Conservation (phyloP, 2,113 vertebrate species). For the Cheirogaleus medius region DNA sequence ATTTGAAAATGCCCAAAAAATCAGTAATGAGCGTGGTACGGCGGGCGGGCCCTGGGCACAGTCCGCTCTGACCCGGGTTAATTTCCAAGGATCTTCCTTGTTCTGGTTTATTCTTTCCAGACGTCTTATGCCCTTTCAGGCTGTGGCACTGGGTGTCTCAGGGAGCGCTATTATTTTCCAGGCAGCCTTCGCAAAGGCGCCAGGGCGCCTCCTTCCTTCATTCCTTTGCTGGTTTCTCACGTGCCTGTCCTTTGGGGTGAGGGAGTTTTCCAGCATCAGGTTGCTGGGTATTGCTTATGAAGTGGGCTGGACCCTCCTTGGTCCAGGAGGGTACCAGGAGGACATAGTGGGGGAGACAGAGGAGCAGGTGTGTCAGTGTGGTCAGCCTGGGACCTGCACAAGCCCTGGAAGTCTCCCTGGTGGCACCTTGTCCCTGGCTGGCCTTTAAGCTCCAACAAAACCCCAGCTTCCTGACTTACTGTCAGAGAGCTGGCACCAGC, state of each 20-base stretch:
- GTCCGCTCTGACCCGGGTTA: neutral
- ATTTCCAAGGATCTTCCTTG: neutral
- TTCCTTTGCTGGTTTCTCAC: too few relatives aligned
- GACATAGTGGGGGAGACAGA: neutral
- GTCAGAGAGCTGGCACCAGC: too few relatives aligned
- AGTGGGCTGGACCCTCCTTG: too few relatives aligned
- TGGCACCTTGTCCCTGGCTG: neutral
- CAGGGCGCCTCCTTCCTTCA: too few relatives aligned
- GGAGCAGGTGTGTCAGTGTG: rapidly evolving
- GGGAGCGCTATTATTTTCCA: rapidly evolving
- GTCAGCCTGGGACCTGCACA: rapidly evolving
- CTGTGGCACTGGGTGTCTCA: rapidly evolving
- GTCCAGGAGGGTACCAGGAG: neutral
- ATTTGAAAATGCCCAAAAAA: neutral
- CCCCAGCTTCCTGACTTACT: neutral
- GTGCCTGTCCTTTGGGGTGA: neutral
- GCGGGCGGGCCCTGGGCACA: too few relatives aligned
- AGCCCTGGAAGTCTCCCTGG: neutral
- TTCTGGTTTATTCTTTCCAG: neutral
- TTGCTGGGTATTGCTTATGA: neutral
- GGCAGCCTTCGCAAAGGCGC: rapidly evolving
- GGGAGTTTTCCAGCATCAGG: neutral
- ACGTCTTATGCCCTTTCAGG: rapidly evolving
- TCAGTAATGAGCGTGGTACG: neutral
- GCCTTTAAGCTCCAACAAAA: neutral